Conservation (phyloP, 2,797 vertebrate species). For the Heterohyrax brucei region DNA sequence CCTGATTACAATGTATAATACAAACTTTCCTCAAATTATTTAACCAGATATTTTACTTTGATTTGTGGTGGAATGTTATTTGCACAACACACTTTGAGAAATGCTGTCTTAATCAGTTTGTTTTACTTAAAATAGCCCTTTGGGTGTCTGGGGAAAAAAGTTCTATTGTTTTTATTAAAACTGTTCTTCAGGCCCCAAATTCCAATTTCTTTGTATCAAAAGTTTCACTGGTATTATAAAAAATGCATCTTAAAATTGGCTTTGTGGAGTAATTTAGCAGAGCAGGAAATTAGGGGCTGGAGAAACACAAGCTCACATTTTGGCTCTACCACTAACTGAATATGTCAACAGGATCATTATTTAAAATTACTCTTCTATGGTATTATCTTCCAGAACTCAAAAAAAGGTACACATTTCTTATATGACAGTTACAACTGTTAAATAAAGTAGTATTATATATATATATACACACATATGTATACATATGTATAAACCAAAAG, state of each 20-base stretch:
- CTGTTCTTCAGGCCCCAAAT: background rate
- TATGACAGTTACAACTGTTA: background rate
- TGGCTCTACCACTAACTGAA: background rate
- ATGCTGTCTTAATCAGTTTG: background rate
- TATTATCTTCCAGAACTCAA: background rate
- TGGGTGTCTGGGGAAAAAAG: background rate
- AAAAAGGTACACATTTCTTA: background rate
- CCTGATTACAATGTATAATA: background rate
- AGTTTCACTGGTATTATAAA: background rate
- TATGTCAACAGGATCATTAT: background rate
- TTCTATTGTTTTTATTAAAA: conserved; percentile 4
- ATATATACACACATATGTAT: too few species aligned
- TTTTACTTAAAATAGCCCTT: conserved; percentile 2
- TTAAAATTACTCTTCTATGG: background rate
- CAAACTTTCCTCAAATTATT: background rate
- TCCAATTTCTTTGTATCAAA: background rate
- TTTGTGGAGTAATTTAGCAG: conserved; percentile 42
- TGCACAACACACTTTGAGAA: background rate
- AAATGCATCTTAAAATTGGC: background rate
- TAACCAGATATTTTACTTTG: background rate
- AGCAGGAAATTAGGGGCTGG: background rate
- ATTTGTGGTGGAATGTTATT: background rate
- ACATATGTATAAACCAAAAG: too few species aligned
- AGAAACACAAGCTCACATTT: conserved; percentile 4
- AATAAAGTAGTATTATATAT: background rate